These are phyloP conservation scores for Bombus pyrosoma DNA, from an alignment of 1,140 invertebrate species.

Conservation along the genomic window DNA sequence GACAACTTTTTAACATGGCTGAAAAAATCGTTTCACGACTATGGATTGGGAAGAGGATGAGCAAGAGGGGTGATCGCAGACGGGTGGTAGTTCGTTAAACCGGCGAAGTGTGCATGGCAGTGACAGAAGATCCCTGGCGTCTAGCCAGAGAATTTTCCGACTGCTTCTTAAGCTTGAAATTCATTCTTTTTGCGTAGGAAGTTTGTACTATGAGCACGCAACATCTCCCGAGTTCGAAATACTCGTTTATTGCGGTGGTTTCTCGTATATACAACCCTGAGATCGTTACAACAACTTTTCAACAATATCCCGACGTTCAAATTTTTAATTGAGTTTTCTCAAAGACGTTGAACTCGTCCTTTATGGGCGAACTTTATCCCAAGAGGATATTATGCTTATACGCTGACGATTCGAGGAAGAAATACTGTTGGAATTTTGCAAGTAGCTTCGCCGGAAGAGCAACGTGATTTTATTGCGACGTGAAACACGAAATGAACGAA, in stretches of 20 bases:
- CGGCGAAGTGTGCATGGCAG: conserved; percentile 3
- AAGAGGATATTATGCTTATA: neutral
- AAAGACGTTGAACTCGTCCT: neutral
- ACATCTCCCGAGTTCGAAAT: conserved; percentile 17
- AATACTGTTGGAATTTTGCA: neutral
- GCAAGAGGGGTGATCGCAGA: conserved; percentile 25
- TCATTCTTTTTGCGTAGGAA: conserved; percentile 33
- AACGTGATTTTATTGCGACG: neutral
- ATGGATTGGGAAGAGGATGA: conserved; percentile 30
- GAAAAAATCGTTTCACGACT: conserved; percentile 17
- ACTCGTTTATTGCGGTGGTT: neutral
- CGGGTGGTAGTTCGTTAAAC: conserved; percentile 47
- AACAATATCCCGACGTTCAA: neutral
- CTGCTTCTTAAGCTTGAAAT: conserved; percentile 46
- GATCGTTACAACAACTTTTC: neutral
- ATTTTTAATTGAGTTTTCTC: neutral
- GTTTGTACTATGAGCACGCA: neutral
- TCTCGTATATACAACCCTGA: neutral
- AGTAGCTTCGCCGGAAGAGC: neutral
- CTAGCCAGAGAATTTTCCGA: conserved; percentile 56
- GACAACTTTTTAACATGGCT: neutral
- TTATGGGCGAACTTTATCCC: conserved; percentile 2
- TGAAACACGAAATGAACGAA: neutral
- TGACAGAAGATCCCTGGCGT: conserved; percentile 45
- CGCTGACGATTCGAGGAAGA: neutral